Evolutionary conservation across 2,888 invertebrate genomes (phyloP), one percentile per base, ranked within the genome.

Genomic region (Ellobium chinense): DNA sequence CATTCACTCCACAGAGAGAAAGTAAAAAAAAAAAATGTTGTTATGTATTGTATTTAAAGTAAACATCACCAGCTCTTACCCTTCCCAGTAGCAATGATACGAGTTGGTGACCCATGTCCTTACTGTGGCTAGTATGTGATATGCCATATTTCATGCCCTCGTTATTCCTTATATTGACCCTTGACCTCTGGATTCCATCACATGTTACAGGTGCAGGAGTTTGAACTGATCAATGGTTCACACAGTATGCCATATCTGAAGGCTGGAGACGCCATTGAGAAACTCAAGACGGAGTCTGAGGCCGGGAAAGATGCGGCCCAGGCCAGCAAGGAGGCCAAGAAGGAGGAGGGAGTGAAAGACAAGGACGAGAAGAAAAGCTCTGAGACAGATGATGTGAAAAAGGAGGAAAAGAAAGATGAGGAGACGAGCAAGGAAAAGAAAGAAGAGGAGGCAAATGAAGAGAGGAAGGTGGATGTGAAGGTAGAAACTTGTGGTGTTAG

Each of bases 181-280:
- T n/a, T n/a, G n/a, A n/a, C n/a, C n/a, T n/a, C n/a, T n/a, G n/a
- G n/a, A n/a, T n/a, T n/a, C n/a, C n/a, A n/a, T n/a, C n/a, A n/a
- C n/a, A 14, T 46, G 7, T 46, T 37, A 1, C 80, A 95, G 95
- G 98, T 99, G 46, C 99, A 99, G 92, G 99, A 99, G 91, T 99
- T 99, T 93, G 99, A 99, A 92, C 96, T 97, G 90, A 98, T 99
- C 84, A 99, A 99, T 92, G 99, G 99, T 0, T 97, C 97, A 88
- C 98, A 98, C 92, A 98, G 98, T 90, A 98, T 99, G 97, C 98
- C 99, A 21, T 93, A 93, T 80, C 83, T 92, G 27, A 88, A 87
- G 72, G 90, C 89, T 1, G 56, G 69, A 18, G 87, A 86, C 58
- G 89, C 90, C 36, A 80, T 90, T 5, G 91, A 91, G 96, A 85